Percentiles rank a stretch among this genome's conserved stretches.
Evolutionary conservation across 2,113 vertebrate species (phyloP).

Genomic region (Mirounga angustirostris): DNA sequence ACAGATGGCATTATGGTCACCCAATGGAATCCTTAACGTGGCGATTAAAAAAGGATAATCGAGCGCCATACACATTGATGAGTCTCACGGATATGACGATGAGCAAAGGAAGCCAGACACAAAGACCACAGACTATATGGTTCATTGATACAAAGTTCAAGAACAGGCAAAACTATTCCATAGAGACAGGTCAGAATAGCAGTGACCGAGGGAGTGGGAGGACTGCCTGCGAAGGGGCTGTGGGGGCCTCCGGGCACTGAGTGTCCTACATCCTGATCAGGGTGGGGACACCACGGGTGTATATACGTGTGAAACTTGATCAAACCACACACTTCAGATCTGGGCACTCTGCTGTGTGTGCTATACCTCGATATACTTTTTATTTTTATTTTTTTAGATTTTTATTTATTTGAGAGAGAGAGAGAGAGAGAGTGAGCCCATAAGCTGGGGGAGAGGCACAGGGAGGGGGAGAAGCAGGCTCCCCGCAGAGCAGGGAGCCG

Average conservation of each 20-base stretch:
- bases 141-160: background rate
- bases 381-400: no score
- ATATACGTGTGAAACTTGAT: background rate
- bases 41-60: background rate
- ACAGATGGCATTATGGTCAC: background rate
- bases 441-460: no score
- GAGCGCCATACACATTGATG: rapidly evolving
- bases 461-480: no score
- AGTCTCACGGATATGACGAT: rapidly evolving
- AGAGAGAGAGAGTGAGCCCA: no score
- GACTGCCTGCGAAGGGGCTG: rapidly evolving
- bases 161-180: background rate
- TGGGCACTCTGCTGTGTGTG: background rate
- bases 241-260: background rate
- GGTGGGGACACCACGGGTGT: background rate
- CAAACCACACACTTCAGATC: background rate
- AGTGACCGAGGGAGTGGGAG: rapidly evolving
- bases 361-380: no score
- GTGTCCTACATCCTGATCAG: rapidly evolving
- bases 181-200: rapidly evolving
- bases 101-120: background rate
- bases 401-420: no score
- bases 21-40: background rate
- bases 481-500: no score
- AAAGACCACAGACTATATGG: background rate